phyloP scores from a whole-genome alignment of 2,888 invertebrate genomes.

The Tachina grossa region DNA sequence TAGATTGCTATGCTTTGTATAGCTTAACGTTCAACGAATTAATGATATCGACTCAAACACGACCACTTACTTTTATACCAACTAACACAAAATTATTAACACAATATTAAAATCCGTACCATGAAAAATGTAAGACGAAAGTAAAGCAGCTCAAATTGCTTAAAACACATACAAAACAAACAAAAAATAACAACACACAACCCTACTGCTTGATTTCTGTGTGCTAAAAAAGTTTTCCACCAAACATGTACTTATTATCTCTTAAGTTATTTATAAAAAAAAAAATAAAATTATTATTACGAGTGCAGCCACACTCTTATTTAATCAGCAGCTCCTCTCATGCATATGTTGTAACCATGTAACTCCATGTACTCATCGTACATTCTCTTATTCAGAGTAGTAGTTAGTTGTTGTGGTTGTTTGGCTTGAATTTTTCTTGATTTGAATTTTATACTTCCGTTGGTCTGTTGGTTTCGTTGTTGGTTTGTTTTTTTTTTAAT shows the following conservation, averaged over 20 bases:
- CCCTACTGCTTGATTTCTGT: conserved; percentile 15
- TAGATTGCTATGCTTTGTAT: conserved; percentile 74
- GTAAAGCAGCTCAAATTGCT: conserved; percentile 53
- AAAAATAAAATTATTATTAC: conserved; percentile 29
- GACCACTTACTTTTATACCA: conserved; percentile 81
- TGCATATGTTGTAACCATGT: conserved; percentile 50
- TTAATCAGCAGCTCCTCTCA: conserved; percentile 55
- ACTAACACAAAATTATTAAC: conserved; percentile 36
- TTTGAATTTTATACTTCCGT: conserved; percentile 67
- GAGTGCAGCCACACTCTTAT: conserved; percentile 57
- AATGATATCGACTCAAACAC: conserved; percentile 81
- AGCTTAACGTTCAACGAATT: conserved; percentile 82
- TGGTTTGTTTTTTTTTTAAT: background rate
- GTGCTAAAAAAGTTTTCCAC: conserved; percentile 40
- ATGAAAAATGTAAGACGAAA: conserved; percentile 59
- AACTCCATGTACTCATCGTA: conserved; percentile 39
- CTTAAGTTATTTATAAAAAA: conserved; percentile 39
- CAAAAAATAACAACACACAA: conserved; percentile 18
- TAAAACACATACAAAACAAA: conserved; percentile 1
- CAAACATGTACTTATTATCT: conserved; percentile 43
- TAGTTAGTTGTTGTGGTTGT: conserved; percentile 3
- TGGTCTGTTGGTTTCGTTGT: conserved; percentile 47
- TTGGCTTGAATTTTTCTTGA: conserved; percentile 46
- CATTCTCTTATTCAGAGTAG: conserved; percentile 55
- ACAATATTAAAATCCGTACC: conserved; percentile 38